phyloP scores from a whole-genome alignment of 2,113 vertebrate species.

The Melanostigma gelatinosum region DNA sequence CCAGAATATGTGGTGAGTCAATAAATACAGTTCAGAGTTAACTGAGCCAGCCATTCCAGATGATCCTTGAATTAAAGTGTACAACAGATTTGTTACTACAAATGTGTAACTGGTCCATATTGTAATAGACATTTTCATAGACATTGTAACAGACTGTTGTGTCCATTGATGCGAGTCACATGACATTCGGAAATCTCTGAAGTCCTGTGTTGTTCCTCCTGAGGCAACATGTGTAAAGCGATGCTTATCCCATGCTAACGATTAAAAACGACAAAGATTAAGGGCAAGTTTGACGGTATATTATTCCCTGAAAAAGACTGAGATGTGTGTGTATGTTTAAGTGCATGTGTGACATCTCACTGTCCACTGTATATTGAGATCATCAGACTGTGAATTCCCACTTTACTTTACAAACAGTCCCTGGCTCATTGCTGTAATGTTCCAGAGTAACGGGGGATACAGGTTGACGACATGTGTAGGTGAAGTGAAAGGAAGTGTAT shows the following conservation, averaged over 20 bases:
- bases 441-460: constrained; percentile 38
- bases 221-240: constrained; percentile 43
- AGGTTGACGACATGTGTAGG: constrained; percentile 37
- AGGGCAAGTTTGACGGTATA: constrained; percentile 61
- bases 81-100: constrained; percentile 26
- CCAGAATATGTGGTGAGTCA: constrained; percentile 25
- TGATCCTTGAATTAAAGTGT: constrained; percentile 27
- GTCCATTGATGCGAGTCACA: constrained; percentile 19
- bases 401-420: constrained; percentile 39
- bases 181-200: constrained; percentile 34
- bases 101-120: constrained; percentile 31
- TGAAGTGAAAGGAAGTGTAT: constrained; percentile 33
- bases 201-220: constrained; percentile 17
- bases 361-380: constrained; percentile 34
- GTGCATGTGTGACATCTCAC: constrained; percentile 19
- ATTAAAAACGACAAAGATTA: constrained; percentile 68
- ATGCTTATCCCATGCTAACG: constrained; percentile 53
- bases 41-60: constrained; percentile 30
- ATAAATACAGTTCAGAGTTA: constrained; percentile 26
- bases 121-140: constrained; percentile 26
- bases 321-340: constrained; percentile 37
- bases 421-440: constrained; percentile 14
- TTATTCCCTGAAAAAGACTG: constrained; percentile 80
- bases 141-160: constrained; percentile 31
- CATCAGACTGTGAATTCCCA: constrained; percentile 44